Percentiles rank a stretch among this genome's conserved stretches.
Evolutionary conservation across 2,797 vertebrate species (phyloP).

Genomic region (Limosa lapponica): DNA sequence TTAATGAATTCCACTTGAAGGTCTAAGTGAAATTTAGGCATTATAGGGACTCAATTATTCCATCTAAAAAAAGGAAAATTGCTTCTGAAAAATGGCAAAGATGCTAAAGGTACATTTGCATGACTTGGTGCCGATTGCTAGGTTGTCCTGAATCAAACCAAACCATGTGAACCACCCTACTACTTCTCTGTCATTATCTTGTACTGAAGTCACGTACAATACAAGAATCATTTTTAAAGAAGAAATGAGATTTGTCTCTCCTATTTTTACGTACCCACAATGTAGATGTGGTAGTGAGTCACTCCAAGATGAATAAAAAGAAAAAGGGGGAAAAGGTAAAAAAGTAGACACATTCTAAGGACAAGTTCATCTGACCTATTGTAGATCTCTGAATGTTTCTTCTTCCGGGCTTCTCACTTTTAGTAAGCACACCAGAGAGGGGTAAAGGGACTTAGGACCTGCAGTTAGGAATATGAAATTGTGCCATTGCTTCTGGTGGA

Average conservation of each 20-base stretch:
- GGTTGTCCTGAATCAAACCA: neutral
- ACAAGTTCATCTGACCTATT: neutral
- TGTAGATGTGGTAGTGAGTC: neutral
- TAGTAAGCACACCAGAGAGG: fast-evolving
- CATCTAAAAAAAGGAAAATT: neutral
- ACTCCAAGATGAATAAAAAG: neutral
- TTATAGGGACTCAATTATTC: neutral
- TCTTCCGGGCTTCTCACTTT: neutral
- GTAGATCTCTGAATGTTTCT: neutral
- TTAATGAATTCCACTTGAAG: neutral
- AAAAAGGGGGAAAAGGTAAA: neutral
- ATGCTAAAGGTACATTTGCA: neutral
- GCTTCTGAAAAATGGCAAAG: neutral
- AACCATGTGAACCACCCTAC: neutral
- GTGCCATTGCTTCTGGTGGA: neutral
- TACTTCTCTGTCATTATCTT: neutral
- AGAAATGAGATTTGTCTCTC: neutral
- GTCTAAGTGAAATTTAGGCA: neutral
- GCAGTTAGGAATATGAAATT: neutral
- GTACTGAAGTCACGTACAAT: neutral
- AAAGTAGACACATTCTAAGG: neutral
- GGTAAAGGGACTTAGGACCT: neutral
- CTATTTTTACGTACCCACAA: neutral
- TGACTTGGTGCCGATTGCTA: neutral
- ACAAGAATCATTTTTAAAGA: neutral